Conservation (phyloP, 2,797 vertebrate species). For the Bryconaethiops microstoma region DNA sequence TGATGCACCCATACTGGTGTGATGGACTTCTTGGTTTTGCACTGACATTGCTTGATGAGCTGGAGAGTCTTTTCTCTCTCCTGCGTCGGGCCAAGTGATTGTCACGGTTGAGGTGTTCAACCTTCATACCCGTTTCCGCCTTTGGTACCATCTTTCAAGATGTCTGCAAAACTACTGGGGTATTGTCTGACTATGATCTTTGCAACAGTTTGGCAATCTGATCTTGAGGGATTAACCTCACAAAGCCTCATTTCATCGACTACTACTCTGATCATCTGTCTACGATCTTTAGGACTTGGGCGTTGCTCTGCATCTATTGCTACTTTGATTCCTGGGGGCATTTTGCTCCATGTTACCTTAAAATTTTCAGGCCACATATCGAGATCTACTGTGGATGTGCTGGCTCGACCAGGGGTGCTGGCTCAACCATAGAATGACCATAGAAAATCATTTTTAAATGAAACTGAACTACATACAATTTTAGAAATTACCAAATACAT, state of each 20-base stretch:
- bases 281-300: not conserved
- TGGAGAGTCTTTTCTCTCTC: too few species aligned
- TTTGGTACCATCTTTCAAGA: constrained; percentile 14
- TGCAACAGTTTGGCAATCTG: constrained; percentile 2
- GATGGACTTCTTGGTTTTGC: too few species aligned
- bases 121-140: too few species aligned
- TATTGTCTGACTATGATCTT: constrained; percentile 7
- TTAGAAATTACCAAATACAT: too few species aligned
- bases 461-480: too few species aligned
- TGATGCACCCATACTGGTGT: too few species aligned
- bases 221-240: constrained; percentile 28
- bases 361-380: constrained; percentile 14
- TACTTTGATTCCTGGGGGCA: constrained; percentile 23
- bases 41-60: too few species aligned
- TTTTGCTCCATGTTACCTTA: constrained; percentile 24
- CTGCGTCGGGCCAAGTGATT: too few species aligned
- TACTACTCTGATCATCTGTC: not conserved
- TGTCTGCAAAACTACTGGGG: constrained; percentile 13
- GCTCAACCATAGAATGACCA: not conserved
- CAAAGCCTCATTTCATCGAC: constrained; percentile 1
- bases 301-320: constrained; percentile 5
- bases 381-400: constrained; percentile 25
- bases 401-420: not conserved
- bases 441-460: too few species aligned
- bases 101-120: not conserved